Percentiles rank a stretch among this genome's conserved stretches.
Conservation (phyloP, 2,888 invertebrate genomes). For the Embidobia sp. region DNA sequence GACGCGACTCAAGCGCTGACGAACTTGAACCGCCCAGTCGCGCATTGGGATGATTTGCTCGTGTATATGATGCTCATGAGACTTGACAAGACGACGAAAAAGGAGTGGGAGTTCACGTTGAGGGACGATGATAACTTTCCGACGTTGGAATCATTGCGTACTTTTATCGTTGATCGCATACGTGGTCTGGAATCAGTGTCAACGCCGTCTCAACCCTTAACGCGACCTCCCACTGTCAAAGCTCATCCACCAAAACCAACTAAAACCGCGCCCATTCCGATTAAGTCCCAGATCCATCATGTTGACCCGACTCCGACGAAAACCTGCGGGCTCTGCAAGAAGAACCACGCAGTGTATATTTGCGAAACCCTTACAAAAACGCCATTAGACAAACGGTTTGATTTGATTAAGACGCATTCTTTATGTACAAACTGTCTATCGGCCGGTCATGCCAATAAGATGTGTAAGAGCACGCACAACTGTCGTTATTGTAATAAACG, state of each 20-base stretch:
- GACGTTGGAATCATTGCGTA: background rate
- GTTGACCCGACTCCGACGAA: background rate
- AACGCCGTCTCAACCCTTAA: no score
- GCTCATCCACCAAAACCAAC: no score
- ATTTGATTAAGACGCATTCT: background rate
- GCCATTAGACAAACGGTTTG: background rate
- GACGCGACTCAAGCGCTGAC: background rate
- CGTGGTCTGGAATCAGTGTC: no score
- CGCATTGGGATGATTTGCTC: background rate
- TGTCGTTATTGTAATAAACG: slow-evolving; percentile 9
- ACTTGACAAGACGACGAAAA: background rate
- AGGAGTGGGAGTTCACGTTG: background rate
- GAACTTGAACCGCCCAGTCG: background rate
- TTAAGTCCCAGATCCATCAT: background rate
- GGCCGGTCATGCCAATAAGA: background rate
- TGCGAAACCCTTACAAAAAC: background rate
- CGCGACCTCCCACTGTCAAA: no score
- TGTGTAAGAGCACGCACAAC: background rate
- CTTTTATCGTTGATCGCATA: no score
- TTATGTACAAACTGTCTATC: slow-evolving; percentile 11
- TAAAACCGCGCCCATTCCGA: no score
- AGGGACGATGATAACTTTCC: background rate
- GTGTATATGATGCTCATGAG: background rate
- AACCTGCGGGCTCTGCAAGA: background rate
- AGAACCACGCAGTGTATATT: background rate